Conservation (phyloP, 2,113 vertebrate species). For the Nothobranchius kuhntae region DNA sequence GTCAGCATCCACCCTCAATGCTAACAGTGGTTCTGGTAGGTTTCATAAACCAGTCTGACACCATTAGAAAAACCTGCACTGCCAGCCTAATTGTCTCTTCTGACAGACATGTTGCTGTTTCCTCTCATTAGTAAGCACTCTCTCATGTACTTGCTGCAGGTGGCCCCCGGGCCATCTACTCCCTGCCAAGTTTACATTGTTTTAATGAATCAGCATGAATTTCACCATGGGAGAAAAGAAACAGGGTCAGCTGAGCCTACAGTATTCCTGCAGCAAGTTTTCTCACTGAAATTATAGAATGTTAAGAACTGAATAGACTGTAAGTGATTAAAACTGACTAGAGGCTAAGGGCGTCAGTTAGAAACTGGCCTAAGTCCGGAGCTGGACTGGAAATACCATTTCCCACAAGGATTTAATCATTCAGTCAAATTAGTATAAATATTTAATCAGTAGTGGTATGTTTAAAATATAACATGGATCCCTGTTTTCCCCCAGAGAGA, state of each 20-base stretch:
- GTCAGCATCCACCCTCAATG: not conserved
- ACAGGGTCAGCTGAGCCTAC: not conserved
- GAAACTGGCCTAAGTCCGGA: not conserved
- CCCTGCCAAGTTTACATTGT: not conserved
- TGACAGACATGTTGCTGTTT: not conserved
- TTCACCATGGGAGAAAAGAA: not conserved
- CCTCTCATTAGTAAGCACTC: not conserved
- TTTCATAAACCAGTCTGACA: not conserved
- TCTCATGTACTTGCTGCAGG: not conserved
- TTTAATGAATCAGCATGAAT: slow-evolving; percentile 1
- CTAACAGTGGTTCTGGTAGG: not conserved
- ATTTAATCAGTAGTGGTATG: too few relatives aligned
- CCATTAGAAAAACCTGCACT: not conserved
- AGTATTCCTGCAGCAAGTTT: not conserved
- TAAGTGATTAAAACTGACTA: not conserved
- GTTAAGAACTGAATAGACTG: not conserved
- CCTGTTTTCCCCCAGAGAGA: too few relatives aligned
- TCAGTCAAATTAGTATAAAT: not conserved
- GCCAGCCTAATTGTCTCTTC: not conserved
- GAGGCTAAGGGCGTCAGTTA: not conserved
- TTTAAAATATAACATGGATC: too few relatives aligned
- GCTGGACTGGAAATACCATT: not conserved
- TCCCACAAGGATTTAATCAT: not conserved
- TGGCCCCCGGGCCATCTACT: not conserved
- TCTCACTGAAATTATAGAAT: not conserved